Evolutionary conservation across 2,888 invertebrate species (phyloP), one percentile per base, ranked within the genome.

Genomic region (Autographa pulchrina): DNA sequence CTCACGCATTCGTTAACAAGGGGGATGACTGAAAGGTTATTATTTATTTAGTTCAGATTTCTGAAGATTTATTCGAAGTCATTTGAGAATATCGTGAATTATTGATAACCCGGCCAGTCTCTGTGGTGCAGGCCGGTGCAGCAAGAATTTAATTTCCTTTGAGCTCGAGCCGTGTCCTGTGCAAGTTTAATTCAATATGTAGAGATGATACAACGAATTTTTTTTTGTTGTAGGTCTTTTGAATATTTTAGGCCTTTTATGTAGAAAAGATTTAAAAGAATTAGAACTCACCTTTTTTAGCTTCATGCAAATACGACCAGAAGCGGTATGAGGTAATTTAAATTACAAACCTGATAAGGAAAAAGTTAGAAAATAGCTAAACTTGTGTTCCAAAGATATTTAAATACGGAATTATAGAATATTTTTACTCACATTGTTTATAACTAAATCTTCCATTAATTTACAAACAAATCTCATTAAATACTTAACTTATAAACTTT

Each of bases 401-500:
- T 0, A 18, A 54, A 54, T 20, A 2, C 6, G 5, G 2, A 41
- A 52, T 18, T 1, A 1, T 7, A 6, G 0, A 54, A 18, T 8
- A 20, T 20, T 20, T 18, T 54, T 54, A 20, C 11, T 16, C 3
- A 52, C 11, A 9, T n/a, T 16, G n/a, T 52, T 52, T 20, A 43
- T 16, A 43, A 43, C 16, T 35, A 43, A 54, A 54, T 18, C 18
- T 54, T 20, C 11, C 18, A 54, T 54, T 54, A 54, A 54, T 20
- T 20, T 20, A n/a, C 38, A 18, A 41, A 20, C 11, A 2, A 14
- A 56, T 43, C 41, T 62, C 48, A 16, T 2, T 41, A 59, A 52
- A 38, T 73, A 59, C 41, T 59, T 68, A 63, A 66, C n/a, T 68
- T 38, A n/a, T 62, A 61, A 75, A 68, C 63, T 70, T 65, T 48